phyloP scores from a whole-genome alignment of 2,797 vertebrate species.

The Leuciscus waleckii region DNA sequence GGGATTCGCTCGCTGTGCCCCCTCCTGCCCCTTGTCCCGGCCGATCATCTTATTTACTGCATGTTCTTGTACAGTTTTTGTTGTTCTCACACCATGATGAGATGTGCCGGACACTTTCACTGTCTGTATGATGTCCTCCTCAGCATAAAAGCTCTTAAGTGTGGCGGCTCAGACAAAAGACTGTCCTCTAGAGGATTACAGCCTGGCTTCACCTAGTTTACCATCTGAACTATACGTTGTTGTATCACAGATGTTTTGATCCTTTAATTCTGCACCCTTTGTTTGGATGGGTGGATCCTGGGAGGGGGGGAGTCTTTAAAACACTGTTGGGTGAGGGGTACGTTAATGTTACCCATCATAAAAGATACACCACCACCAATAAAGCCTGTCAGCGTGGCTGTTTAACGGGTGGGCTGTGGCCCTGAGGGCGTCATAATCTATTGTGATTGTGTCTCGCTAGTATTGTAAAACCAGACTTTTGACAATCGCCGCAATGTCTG shows the following conservation, averaged over 20 bases:
- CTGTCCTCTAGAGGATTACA: conserved; percentile 32
- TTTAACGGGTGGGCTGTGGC: conserved; percentile 5
- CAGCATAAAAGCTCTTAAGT: conserved; percentile 48
- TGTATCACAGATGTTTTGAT: conserved; percentile 8
- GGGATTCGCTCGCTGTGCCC: too few species aligned
- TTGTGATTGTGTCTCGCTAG: conserved; percentile 13
- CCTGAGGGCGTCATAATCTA: background rate
- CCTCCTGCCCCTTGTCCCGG: background rate
- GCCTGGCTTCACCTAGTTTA: conserved; percentile 57
- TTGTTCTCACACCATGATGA: conserved; percentile 44
- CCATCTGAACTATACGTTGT: conserved; percentile 24
- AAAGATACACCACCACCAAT: conserved; percentile 4
- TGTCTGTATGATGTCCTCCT: conserved; percentile 23
- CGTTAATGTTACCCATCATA: background rate
- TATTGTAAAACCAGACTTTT: conserved; percentile 1
- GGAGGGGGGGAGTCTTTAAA: background rate
- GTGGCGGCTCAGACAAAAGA: conserved; percentile 57
- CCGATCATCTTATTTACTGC: background rate
- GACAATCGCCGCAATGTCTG: background rate
- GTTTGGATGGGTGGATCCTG: background rate
- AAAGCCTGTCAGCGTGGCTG: background rate
- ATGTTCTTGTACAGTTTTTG: background rate
- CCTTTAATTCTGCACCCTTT: background rate
- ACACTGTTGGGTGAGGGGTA: background rate
- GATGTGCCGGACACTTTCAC: conserved; percentile 47